Base-by-base conservation (phyloP, 2,888 invertebrate species). In the Noctua fimbriata region DNA sequence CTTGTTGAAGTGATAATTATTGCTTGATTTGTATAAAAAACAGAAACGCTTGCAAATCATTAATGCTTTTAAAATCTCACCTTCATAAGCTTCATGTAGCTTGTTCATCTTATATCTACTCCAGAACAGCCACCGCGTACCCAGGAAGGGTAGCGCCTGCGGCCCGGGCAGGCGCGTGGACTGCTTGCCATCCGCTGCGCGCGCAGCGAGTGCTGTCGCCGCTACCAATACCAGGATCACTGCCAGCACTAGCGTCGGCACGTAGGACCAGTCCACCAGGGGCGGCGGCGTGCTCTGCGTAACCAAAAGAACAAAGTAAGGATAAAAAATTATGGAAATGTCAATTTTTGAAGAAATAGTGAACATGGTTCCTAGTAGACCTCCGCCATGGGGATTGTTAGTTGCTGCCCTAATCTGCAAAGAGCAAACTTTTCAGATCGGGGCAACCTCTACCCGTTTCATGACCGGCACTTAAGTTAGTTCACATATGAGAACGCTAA, bases 121-220 rank as follows among this genome's bases (percentile, higher is more conserved):
- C 89, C 98, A 97, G 93, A 98, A 98, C 74, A 98, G 97, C 98
- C 98, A 99, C 76, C 98, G 97, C 9, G 98, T 98, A 10, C 99
- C 99, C 49, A 98, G 91, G 60, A 98, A 94, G 0, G 99, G 98
- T 66, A 98, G 90, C 0, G 97, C 93, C 16, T 97, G 94, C 0
- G 98, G 98, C 1, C 99, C 99, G 0, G 99, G 99, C 66, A 99
- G 97, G 69, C 93, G 89, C 1, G 90, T 82, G 3, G 90, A 87
- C 10, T 90, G 90, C 86, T 93, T 94, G 65, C 89, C 89, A 49
- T 96, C 95, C 0, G 92, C 85, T 0, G 93, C 84, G 3, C 95
- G 91, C 0, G 93, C 91, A 12, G 93, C 86, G 32, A 96, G 82
- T 2, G 94, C 95, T 1, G 95, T 94, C 5, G 92, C 94, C 0